A percentile compares a stretch with the other conserved stretches of the same genome.
Evolutionary conservation across 2,797 vertebrate species (phyloP).

Genomic region (Cyprinodon diabolis): DNA sequence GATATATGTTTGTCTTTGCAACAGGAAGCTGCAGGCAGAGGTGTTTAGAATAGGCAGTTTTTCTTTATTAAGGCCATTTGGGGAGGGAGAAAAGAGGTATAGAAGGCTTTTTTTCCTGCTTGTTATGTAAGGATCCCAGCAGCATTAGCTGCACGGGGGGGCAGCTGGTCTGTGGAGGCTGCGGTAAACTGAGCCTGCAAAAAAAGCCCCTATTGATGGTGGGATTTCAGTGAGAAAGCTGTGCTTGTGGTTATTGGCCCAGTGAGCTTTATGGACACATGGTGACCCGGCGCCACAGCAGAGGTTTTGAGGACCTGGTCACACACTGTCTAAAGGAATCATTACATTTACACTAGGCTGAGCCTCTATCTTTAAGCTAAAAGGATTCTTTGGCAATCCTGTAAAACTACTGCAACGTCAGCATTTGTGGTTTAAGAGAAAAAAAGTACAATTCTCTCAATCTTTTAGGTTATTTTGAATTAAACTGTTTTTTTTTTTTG

Average conservation of each 20-base stretch:
- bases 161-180: constrained; percentile 45
- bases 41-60: neutral
- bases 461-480: neutral
- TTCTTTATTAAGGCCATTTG: neutral
- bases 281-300: constrained; percentile 44
- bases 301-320: constrained; percentile 10
- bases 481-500: neutral
- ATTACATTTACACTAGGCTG: neutral
- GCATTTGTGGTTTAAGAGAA: neutral
- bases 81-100: neutral
- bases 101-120: constrained; percentile 4
- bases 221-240: constrained; percentile 64
- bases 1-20: neutral
- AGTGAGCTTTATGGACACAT: constrained; percentile 32
- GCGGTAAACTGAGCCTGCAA: constrained; percentile 43
- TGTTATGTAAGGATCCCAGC: neutral
- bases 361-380: neutral
- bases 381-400: neutral
- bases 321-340: neutral
- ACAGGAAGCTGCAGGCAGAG: neutral
- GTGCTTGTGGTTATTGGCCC: constrained; percentile 58
- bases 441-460: neutral
- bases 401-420: neutral
- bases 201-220: constrained; percentile 73
- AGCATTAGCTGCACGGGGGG: neutral